Conservation (phyloP, 2,113 vertebrate genomes). For the Hypanus sabinus region DNA sequence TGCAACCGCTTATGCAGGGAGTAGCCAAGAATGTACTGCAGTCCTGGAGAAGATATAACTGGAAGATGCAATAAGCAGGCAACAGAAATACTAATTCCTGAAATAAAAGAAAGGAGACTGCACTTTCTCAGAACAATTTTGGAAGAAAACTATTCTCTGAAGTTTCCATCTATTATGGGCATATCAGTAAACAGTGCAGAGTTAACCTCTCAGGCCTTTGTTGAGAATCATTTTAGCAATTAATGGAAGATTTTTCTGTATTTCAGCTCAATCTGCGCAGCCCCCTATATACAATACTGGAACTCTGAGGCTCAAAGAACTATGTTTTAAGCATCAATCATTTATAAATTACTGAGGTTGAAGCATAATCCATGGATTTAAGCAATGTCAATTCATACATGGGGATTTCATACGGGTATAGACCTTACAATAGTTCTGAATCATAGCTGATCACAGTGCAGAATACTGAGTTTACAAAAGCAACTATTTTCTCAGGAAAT, state of each 20-base stretch:
- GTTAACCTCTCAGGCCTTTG: neutral
- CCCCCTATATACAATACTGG: neutral
- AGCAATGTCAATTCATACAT: neutral
- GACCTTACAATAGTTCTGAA: neutral
- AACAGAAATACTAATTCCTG: neutral
- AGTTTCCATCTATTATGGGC: neutral
- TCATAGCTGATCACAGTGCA: neutral
- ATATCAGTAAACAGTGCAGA: neutral
- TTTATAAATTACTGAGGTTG: neutral
- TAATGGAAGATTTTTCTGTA: neutral
- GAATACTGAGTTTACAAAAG: neutral
- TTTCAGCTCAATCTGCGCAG: neutral
- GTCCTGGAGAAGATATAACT: neutral
- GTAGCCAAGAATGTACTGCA: neutral
- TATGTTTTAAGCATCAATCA: neutral
- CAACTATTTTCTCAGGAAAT: neutral
- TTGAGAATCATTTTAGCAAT: neutral
- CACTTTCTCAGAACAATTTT: neutral
- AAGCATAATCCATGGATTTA: constrained; percentile 2
- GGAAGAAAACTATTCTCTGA: neutral
- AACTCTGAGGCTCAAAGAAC: neutral
- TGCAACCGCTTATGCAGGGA: neutral
- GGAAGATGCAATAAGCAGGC: neutral
- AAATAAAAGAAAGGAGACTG: neutral
- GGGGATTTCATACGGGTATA: neutral